Conservation (phyloP, 2,888 invertebrate genomes). For the Cryptus armator region DNA sequence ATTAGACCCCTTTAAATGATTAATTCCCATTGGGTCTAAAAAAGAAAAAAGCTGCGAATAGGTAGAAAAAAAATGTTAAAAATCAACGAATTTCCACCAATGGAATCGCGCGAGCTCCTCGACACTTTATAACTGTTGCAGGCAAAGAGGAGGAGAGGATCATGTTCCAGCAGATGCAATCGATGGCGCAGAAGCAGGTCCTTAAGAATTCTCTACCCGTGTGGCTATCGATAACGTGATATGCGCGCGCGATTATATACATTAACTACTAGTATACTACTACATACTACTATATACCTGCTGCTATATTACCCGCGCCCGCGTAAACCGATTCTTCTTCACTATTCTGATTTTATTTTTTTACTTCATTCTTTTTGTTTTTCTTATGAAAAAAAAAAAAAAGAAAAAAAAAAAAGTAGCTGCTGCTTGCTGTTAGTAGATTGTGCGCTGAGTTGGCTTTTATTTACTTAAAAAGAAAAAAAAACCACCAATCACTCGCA, state of each 20-base stretch:
- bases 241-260: slow-evolving; percentile 66
- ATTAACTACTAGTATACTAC: slow-evolving; percentile 46
- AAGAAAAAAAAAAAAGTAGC: slow-evolving; percentile 28
- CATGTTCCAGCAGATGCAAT: slow-evolving; percentile 99
- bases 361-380: slow-evolving; percentile 27
- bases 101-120: slow-evolving; percentile 69
- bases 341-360: slow-evolving; percentile 42
- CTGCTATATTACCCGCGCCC: slow-evolving; percentile 64
- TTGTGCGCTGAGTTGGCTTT: slow-evolving; percentile 66
- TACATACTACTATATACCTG: slow-evolving; percentile 63
- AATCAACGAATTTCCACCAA: slow-evolving; percentile 20
- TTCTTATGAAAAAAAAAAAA: slow-evolving; percentile 4
- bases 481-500: slow-evolving; percentile 56
- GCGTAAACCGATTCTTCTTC: slow-evolving; percentile 62
- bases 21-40: not conserved
- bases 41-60: not conserved
- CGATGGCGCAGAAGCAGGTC: slow-evolving; percentile 98
- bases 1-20: not conserved
- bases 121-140: slow-evolving; percentile 87
- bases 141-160: slow-evolving; percentile 98
- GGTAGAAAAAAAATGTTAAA: not conserved
- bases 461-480: slow-evolving; percentile 44
- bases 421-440: slow-evolving; percentile 67
- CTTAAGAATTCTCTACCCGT: slow-evolving; percentile 84
- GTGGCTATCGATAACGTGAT: slow-evolving; percentile 71